Percentiles rank a stretch among this genome's conserved stretches.
Conservation (phyloP, 2,113 vertebrate genomes). For the Mustela nigripes region DNA sequence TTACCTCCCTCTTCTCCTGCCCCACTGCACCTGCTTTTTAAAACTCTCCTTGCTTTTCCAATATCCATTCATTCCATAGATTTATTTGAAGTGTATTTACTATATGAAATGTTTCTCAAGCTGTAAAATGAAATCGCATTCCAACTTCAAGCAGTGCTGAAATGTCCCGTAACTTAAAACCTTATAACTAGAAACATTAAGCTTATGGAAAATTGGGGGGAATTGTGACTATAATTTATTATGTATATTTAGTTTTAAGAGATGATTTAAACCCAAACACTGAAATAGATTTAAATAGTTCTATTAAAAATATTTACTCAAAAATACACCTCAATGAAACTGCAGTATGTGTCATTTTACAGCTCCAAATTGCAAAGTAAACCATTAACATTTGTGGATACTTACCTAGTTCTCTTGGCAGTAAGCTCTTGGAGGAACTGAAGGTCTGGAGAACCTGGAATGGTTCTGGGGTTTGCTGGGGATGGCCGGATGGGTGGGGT, state of each 20-base stretch:
- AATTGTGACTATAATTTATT: slow-evolving; percentile 54
- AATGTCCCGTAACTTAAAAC: slow-evolving; percentile 66
- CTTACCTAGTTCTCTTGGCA: neutral
- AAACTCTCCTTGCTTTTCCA: slow-evolving; percentile 46
- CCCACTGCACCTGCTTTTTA: neutral
- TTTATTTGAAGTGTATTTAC: slow-evolving; percentile 59
- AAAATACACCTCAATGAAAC: slow-evolving; percentile 52
- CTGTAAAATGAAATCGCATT: slow-evolving; percentile 64
- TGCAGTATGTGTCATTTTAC: slow-evolving; percentile 3
- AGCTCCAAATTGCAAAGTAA: slow-evolving; percentile 30
- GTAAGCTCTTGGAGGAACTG: neutral
- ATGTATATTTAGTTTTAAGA: slow-evolving; percentile 56
- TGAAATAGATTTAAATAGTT: slow-evolving; percentile 56
- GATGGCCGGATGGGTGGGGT: neutral
- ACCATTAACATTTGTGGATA: neutral
- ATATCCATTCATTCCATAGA: slow-evolving; percentile 2
- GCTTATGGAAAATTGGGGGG: slow-evolving; percentile 30
- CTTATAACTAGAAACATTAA: slow-evolving; percentile 45
- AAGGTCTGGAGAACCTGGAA: neutral
- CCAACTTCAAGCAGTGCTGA: slow-evolving; percentile 36
- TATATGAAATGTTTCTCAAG: slow-evolving; percentile 46
- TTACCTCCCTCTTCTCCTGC: neutral
- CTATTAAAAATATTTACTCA: slow-evolving; percentile 69
- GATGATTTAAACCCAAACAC: slow-evolving; percentile 62
- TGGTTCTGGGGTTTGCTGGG: neutral